These are phyloP conservation scores for Phania funesta DNA, from an alignment of 2,888 invertebrate species.

Conservation along the genomic window DNA sequence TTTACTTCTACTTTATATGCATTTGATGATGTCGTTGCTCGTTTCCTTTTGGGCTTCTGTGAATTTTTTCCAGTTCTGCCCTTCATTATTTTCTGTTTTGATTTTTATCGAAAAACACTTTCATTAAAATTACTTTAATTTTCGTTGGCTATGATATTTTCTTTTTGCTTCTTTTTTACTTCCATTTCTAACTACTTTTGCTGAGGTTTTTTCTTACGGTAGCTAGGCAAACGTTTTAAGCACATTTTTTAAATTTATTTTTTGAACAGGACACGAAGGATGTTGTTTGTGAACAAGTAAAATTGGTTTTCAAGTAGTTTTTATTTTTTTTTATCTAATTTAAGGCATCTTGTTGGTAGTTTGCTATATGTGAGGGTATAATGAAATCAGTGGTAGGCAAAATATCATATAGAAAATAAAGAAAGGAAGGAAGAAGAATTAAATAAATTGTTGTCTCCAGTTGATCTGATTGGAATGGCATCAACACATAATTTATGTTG, in stretches of 20 bases:
- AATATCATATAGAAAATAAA: neutral
- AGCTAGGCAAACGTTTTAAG: neutral
- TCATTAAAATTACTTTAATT: constrained; percentile 73
- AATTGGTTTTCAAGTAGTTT: constrained; percentile 54
- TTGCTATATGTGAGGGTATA: constrained; percentile 40
- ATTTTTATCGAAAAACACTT: constrained; percentile 75
- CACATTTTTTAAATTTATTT: neutral
- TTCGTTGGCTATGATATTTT: constrained; percentile 34
- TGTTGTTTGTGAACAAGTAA: constrained; percentile 49
- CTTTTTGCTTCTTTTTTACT: neutral
- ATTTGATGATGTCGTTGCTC: constrained; percentile 51
- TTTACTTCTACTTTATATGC: constrained; percentile 53
- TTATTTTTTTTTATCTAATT: constrained; percentile 56
- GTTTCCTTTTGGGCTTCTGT: constrained; percentile 32
- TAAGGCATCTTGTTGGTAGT: constrained; percentile 60
- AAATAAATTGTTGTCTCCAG: constrained; percentile 48
- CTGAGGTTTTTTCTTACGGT: neutral
- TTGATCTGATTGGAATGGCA: constrained; percentile 59
- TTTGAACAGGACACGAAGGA: constrained; percentile 24
- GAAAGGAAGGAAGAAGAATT: neutral
- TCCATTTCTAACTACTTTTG: constrained; percentile 5
- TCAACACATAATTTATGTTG: constrained; percentile 63
- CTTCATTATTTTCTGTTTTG: constrained; percentile 66
- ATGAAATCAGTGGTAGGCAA: constrained; percentile 40
- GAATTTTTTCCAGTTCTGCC: constrained; percentile 30